Evolutionary conservation across 2,888 invertebrate genomes (phyloP).

Genomic region (Lumbricus terrestris): DNA sequence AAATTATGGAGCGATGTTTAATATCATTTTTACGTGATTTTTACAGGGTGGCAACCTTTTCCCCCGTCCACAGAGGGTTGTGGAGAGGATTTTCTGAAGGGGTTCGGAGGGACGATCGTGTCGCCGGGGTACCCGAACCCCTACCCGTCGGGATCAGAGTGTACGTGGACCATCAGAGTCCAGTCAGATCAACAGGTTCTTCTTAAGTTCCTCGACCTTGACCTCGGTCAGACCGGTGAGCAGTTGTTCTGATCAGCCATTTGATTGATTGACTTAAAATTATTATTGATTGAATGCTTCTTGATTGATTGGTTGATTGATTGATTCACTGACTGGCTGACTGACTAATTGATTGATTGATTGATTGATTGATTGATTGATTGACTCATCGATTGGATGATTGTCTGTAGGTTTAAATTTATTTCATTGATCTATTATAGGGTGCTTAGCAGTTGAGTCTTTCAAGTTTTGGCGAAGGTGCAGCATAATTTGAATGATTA

Average conservation of each 20-base stretch:
- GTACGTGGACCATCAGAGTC: conserved; percentile 58
- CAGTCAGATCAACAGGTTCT: conserved; percentile 28
- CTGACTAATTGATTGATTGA: too few species aligned
- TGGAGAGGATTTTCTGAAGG: conserved; percentile 29
- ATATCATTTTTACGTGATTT: too few species aligned
- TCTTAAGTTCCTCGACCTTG: conserved; percentile 40
- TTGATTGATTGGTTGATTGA: not conserved
- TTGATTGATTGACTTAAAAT: not conserved
- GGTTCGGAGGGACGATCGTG: conserved; percentile 71
- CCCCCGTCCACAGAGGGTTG: conserved; percentile 41
- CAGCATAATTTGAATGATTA: too few species aligned
- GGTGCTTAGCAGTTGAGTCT: too few species aligned
- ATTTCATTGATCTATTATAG: too few species aligned
- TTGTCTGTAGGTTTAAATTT: too few species aligned
- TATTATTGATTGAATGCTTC: too few species aligned
- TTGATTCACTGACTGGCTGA: not conserved
- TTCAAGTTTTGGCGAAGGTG: too few species aligned
- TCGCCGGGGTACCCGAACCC: conserved; percentile 96
- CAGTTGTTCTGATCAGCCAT: not conserved
- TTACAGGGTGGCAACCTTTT: conserved; percentile 50
- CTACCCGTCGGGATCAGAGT: conserved; percentile 88
- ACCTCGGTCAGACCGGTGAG: conserved; percentile 26
- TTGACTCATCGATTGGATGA: too few species aligned
- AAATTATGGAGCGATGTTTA: too few species aligned
- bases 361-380: too few species aligned